Conservation (phyloP, 2,113 vertebrate genomes). For the Salminus brasiliensis region DNA sequence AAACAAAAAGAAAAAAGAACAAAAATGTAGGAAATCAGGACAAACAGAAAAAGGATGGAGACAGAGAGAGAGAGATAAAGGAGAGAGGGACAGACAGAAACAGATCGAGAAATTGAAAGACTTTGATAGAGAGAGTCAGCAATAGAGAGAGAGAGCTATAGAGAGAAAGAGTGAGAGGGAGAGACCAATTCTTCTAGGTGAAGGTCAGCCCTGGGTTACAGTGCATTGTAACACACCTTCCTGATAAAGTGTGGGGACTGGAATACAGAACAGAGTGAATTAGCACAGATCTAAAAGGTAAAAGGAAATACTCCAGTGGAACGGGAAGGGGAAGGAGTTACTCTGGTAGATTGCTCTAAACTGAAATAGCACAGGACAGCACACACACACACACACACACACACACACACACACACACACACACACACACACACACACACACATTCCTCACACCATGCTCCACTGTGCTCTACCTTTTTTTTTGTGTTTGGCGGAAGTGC, state of each 20-base stretch:
- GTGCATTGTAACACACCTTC: too few species aligned
- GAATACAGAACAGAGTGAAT: slow-evolving; percentile 18
- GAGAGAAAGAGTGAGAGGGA: too few species aligned
- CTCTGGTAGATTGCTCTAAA: background rate
- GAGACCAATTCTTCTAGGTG: too few species aligned
- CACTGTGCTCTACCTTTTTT: slow-evolving; percentile 83
- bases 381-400: too few species aligned
- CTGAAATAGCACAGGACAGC: background rate
- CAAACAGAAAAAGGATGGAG: background rate
- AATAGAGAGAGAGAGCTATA: too few species aligned
- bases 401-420: too few species aligned
- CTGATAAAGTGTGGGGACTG: background rate
- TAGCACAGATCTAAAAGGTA: background rate
- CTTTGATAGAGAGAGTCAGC: background rate
- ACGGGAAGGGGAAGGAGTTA: background rate
- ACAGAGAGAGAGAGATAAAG: background rate
- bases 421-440: slow-evolving; percentile 26
- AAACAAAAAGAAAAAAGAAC: background rate
- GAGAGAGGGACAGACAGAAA: background rate
- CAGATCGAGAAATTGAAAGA: too few species aligned
- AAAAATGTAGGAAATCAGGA: background rate
- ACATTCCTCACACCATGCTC: slow-evolving; percentile 51
- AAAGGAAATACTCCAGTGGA: background rate
- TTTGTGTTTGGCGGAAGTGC: slow-evolving; percentile 91
- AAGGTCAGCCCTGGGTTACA: too few species aligned